Base-by-base conservation (phyloP, 2,888 invertebrate genomes). In the Apamea crenata region DNA sequence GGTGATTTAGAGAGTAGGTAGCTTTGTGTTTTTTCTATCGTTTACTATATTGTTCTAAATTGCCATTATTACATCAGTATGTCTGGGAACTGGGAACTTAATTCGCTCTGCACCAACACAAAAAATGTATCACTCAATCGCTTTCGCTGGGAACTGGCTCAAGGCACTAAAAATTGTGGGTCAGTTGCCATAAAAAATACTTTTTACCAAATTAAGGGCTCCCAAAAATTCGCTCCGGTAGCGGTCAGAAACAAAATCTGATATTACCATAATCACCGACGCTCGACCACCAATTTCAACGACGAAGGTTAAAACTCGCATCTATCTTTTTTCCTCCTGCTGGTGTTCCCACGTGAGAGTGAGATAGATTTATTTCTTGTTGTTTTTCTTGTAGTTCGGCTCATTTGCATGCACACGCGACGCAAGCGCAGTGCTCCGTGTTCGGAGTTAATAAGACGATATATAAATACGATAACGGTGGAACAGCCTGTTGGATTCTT, bases 381-480 rank as follows among this genome's bases (percentile, higher is more conserved):
- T 72, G 78, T 85, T 85, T 81, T 84, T 77, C 85, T 88, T 89
- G 77, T 70, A 83, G 80, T 78, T 68, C 65, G 78, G 82, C 88
- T 91, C 89, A 93, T 94, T 93, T 93, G 93, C 94, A 94, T 94
- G 93, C 91, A 91, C 87, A 88, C 90, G 88, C 81, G 80, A 86
- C 87, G 86, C 89, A 85, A 69, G 89, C 91, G 92, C 92, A 91
- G 86, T 83, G 81, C 87, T 87, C 84, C 89, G 90, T 92, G 92
- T 90, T 88, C 88, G 73, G 89, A 88, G 91, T 92, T 94, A 94
- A 94, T 94, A 94, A 94, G 94, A 89, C 89, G 92, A 92, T 94
- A 92, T 93, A 90, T 92, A 82, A 83, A 80, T 90, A 85, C 88
- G 92, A 92, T 94, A 94, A 93, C 94, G 93, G 93, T 90, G 87